Evolutionary conservation across 2,113 vertebrate species (phyloP), one percentile per base, ranked within the genome.

Genomic region (Rhabdomys dilectus): DNA sequence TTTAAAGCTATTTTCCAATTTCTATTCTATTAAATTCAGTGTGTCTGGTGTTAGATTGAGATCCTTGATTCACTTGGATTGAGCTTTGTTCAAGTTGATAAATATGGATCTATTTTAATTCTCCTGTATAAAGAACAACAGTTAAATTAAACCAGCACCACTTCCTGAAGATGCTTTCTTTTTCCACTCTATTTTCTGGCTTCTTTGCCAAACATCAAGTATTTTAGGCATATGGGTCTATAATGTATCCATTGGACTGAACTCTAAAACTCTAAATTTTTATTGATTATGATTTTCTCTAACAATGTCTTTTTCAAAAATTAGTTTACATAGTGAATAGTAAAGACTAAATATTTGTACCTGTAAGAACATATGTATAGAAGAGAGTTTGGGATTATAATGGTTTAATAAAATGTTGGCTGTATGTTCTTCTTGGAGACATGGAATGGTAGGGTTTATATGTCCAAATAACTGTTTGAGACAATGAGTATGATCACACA

Each of bases 211-310:
- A 10, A 29, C 7, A 29, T 64, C 62, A 64, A 29, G 26, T 29
- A 64, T 64, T 26, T 10, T 29, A 29, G 22, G 60, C 24, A 8
- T 62, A 26, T 24, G 22, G 22, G 24, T 64, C 26, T 29, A 29
- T 48, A 3, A 24, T 45, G 0, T 76, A 45, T 12, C 4, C 22
- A 26, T 12, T 13, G 2, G 22, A 26, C 73, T 1, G 2, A 24
- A 42, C 0, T 26, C 11, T 4, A 76, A 13, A 76, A 76, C 39
- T 76, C 39, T 76, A 45, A 76, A 45, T 26, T 76, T 76, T 76
- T 24, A 76, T 26, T 45, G 22, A 2, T 5, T 45, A 11, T 76
- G 39, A 26, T 76, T 45, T 45, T 24, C 73, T 42, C 22, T 45
- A 45, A 76, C 15, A 0, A 26, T 45, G 39, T 13, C 22, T 45